Percentiles rank a stretch among this genome's conserved stretches.
Conservation (phyloP, 2,113 vertebrate genomes). For the Pholis gunnellus region DNA sequence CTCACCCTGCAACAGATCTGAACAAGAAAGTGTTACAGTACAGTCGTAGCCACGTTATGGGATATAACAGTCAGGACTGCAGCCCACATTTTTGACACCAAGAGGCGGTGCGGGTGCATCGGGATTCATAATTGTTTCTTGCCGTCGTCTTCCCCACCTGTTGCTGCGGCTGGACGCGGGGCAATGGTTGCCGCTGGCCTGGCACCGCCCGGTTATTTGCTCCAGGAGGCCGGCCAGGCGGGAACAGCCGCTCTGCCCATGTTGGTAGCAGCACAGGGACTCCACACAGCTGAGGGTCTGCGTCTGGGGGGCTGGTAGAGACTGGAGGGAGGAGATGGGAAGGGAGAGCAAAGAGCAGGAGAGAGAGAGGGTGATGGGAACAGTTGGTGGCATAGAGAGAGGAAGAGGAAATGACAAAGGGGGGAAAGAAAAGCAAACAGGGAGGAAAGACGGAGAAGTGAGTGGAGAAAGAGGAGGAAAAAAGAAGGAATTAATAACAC, state of each 20-base stretch:
- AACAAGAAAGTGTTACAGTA: conserved; percentile 38
- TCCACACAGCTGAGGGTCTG: conserved; percentile 97
- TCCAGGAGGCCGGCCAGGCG: conserved; percentile 93
- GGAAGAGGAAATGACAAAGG: background rate
- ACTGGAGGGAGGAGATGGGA: conserved; percentile 34
- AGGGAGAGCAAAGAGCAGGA: background rate
- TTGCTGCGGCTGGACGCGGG: conserved; percentile 84
- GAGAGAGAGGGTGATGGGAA: background rate
- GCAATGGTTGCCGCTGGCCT: conserved; percentile 77
- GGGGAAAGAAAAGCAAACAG: background rate
- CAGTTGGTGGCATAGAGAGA: background rate
- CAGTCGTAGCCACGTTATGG: conserved; percentile 17
- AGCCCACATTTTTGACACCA: conserved; percentile 72
- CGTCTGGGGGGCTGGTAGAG: conserved; percentile 83
- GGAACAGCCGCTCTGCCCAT: conserved; percentile 90
- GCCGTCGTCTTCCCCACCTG: conserved; percentile 72
- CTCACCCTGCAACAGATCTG: conserved; percentile 1
- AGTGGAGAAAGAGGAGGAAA: conserved; percentile 15
- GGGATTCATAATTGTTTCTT: conserved; percentile 38
- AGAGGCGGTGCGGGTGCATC: conserved; percentile 21
- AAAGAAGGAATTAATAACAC: conserved; percentile 21
- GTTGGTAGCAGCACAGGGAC: conserved; percentile 96
- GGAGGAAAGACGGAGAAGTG: background rate
- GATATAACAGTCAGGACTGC: conserved; percentile 19
- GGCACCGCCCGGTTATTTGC: conserved; percentile 86